phyloP scores from a whole-genome alignment of 2,888 invertebrate species.

The Lycaena phlaeas region DNA sequence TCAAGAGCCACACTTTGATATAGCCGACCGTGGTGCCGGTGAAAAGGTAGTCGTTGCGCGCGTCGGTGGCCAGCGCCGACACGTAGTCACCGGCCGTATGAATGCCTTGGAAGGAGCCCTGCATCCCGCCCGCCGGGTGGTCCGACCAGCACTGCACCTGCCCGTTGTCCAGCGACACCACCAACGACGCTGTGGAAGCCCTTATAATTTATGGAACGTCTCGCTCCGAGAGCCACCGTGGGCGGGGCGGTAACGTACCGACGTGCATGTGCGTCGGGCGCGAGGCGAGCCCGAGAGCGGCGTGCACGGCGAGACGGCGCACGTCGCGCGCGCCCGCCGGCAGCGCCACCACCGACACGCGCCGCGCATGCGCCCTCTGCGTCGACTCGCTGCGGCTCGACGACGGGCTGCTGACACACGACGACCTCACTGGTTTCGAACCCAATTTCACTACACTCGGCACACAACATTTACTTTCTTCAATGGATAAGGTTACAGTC shows the following conservation, averaged over 20 bases:
- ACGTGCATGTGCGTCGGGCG: conserved; percentile 51
- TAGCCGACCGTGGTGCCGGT: conserved; percentile 82
- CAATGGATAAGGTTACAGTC: no score
- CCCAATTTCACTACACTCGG: no score
- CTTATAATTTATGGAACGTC: no score
- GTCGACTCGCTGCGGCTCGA: no score
- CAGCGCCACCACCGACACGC: conserved; percentile 50
- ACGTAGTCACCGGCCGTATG: conserved; percentile 79
- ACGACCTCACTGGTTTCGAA: no score
- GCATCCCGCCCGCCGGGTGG: conserved; percentile 80
- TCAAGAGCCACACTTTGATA: conserved; percentile 84
- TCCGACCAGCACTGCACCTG: conserved; percentile 87
- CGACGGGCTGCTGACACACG: no score
- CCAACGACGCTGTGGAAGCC: conserved; percentile 74
- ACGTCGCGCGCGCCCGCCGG: conserved; percentile 48
- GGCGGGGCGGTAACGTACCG: conserved; percentile 34
- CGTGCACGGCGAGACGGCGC: conserved; percentile 75
- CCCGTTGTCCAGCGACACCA: conserved; percentile 83
- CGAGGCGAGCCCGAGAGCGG: conserved; percentile 77
- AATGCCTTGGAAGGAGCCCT: conserved; percentile 79
- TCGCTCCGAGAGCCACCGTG: no score
- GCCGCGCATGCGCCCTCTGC: conserved; percentile 47
- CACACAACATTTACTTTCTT: no score
- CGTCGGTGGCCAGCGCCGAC: conserved; percentile 79
- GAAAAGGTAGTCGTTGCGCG: conserved; percentile 79